These are phyloP conservation scores for Gila robusta DNA, from an alignment of 2,797 vertebrate species.

Conservation along the genomic window DNA sequence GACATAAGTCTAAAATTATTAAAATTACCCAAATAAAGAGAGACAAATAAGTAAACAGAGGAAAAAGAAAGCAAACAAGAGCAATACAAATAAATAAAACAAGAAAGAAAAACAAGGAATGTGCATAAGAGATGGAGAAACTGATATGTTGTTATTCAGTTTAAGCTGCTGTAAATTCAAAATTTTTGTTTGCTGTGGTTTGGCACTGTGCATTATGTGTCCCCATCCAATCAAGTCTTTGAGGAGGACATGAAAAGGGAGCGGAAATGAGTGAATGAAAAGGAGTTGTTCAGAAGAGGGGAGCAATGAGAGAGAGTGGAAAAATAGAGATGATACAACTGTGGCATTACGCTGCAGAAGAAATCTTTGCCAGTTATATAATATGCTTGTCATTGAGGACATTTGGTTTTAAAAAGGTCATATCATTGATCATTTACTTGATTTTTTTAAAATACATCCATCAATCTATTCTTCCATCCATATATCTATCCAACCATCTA, in stretches of 20 bases:
- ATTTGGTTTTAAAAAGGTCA: background rate
- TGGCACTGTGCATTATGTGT: conserved; percentile 13
- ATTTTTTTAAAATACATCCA: background rate
- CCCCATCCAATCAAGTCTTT: background rate
- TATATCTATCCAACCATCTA: background rate
- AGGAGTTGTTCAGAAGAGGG: conserved; percentile 1
- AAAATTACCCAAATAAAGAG: conserved; percentile 15
- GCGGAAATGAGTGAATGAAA: background rate
- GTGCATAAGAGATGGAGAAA: background rate
- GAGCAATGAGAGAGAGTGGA: conserved; percentile 7
- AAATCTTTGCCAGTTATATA: conserved; percentile 10
- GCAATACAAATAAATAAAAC: background rate
- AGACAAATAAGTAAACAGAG: conserved; percentile 22
- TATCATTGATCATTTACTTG: background rate
- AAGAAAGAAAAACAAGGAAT: background rate
- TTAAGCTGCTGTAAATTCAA: conserved; percentile 20
- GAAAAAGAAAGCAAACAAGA: conserved; percentile 8
- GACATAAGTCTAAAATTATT: conserved; percentile 44
- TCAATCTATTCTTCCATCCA: background rate
- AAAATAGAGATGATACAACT: conserved; percentile 15
- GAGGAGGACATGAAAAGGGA: conserved; percentile 11
- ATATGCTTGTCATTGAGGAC: background rate
- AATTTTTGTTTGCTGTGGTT: conserved; percentile 30
- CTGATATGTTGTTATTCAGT: conserved; percentile 18
- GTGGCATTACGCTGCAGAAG: conserved; percentile 9